phyloP scores from a whole-genome alignment of 2,888 invertebrate genomes.

The Erebia aethiops region DNA sequence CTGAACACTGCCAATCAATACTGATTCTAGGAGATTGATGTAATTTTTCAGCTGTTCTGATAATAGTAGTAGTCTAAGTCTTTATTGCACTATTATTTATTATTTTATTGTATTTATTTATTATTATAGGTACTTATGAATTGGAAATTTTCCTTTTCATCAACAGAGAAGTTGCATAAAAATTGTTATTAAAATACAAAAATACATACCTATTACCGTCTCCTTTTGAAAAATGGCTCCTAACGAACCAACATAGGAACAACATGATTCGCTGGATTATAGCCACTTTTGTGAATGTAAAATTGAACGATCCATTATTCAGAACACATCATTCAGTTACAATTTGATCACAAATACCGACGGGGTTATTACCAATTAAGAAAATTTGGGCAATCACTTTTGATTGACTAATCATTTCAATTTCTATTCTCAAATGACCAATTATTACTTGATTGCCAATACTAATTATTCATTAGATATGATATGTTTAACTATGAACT shows the following conservation, averaged over 20 bases:
- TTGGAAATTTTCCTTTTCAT: neutral
- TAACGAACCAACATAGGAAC: neutral
- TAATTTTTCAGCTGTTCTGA: neutral
- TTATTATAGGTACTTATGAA: too few relatives aligned
- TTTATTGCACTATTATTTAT: too few relatives aligned
- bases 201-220: too few relatives aligned
- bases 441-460: neutral
- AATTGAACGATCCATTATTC: conserved; percentile 3
- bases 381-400: conserved; percentile 26
- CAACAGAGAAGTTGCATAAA: neutral
- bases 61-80: too few relatives aligned
- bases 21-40: neutral
- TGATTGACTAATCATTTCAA: conserved; percentile 23
- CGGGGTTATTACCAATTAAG: conserved; percentile 23
- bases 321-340: conserved; percentile 18
- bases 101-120: too few relatives aligned
- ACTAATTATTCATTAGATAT: neutral
- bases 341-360: conserved; percentile 25
- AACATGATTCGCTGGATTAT: neutral
- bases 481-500: neutral
- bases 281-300: neutral
- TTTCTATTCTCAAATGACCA: neutral
- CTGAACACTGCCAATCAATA: neutral
- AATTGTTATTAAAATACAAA: neutral
- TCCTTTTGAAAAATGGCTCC: neutral